phyloP scores from a whole-genome alignment of 2,797 vertebrate genomes.

The Falco peregrinus region DNA sequence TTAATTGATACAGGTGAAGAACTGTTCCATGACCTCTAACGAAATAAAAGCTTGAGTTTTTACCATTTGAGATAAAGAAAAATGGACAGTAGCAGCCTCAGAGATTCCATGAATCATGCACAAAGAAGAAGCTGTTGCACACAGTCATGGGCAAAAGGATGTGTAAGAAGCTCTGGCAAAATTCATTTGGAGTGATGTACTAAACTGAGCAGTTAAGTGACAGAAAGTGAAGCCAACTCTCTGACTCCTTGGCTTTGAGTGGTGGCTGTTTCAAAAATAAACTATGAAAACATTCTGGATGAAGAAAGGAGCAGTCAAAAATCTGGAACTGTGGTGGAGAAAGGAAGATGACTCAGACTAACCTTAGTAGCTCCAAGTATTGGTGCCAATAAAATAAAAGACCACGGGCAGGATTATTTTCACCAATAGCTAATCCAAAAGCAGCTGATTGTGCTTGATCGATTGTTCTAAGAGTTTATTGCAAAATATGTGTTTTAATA shows the following conservation, averaged over 20 bases:
- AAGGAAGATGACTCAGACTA: not conserved
- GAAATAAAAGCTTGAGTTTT: conserved; percentile 6
- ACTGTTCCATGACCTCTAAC: not conserved
- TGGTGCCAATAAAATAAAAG: not conserved
- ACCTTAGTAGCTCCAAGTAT: not conserved
- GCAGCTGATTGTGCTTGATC: not conserved
- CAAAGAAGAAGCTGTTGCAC: not conserved
- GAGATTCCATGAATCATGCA: not conserved
- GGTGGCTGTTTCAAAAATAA: not conserved
- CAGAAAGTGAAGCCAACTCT: not conserved
- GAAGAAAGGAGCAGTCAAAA: not conserved
- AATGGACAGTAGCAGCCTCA: not conserved
- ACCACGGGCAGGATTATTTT: not conserved
- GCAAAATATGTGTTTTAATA: not conserved
- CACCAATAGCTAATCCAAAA: not conserved
- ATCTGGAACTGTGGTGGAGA: not conserved
- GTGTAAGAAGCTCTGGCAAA: not conserved
- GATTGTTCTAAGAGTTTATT: not conserved
- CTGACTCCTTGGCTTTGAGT: not conserved
- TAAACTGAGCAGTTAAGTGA: not conserved
- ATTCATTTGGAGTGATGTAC: not conserved
- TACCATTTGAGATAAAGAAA: not conserved
- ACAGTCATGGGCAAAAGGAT: not conserved
- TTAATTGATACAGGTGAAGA: not conserved
- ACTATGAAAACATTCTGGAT: not conserved